Evolutionary conservation across 2,888 invertebrate species (phyloP), one percentile per base, ranked within the genome.

Genomic region (Anticlea derivata): DNA sequence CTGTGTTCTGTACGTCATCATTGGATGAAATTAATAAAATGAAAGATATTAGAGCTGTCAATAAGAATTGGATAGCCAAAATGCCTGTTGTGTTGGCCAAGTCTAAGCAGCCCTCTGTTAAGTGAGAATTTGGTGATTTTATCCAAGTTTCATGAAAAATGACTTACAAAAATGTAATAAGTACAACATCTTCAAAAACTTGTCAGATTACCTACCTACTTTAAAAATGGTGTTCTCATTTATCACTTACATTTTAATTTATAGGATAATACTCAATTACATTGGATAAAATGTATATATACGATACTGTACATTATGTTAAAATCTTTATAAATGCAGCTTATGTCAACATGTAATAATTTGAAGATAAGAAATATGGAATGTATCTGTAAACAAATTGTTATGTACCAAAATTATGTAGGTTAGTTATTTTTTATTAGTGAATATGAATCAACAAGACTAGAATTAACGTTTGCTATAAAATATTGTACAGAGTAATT

Each of bases 141-240:
- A n/a, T n/a, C n/a, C n/a, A n/a, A n/a, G n/a, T n/a, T n/a, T n/a
- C n/a, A n/a, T n/a, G n/a, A n/a, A n/a, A n/a, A n/a, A n/a, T n/a
- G n/a, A 40, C 27, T 26, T 41, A 41, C 23, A 22, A 22, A 27
- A 38, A 11, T 31, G 7, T 30, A 47, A 4, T n/a, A n/a, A n/a
- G n/a, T 30, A 7, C 17, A 51, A 35, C 46, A 47, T 13, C 24
- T 41, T 40, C 24, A 11, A 37, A 22, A 39, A 35, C 24, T 24
- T 22, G 34, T 10, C 37, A 27, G 12, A 39, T 30, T 23, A n/a
- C 12, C 23, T 46, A 50, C 20, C 43, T 60, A 60, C 46, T 34
- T n/a, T 49, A 26, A 58, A 53, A 55, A 55, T 60, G 60, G 60
- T 60, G 60, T 60, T 60, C 45, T 53, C 49, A 43, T n/a, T 49